Percentiles rank a stretch among this genome's conserved stretches.
phyloP scores from a whole-genome alignment of 2,888 invertebrate species.

The Lutraria lutraria region DNA sequence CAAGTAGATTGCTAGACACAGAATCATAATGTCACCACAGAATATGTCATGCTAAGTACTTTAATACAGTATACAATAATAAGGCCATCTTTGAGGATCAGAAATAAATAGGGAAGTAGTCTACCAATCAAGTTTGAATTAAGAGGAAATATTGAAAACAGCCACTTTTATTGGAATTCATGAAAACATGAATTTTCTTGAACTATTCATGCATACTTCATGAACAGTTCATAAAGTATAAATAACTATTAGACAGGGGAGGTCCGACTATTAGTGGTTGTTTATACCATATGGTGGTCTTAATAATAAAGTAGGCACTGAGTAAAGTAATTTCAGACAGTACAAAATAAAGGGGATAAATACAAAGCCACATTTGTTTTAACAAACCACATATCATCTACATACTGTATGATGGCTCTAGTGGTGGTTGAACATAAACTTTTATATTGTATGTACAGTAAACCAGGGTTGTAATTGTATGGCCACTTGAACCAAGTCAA shows the following conservation, averaged over 20 bases:
- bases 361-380: not conserved
- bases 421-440: constrained; percentile 2
- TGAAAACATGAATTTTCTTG: too few species aligned
- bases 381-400: not conserved
- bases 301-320: not conserved
- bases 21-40: not conserved
- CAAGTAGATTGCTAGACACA: not conserved
- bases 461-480: not conserved
- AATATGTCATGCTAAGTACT: too few species aligned
- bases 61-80: not conserved
- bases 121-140: too few species aligned
- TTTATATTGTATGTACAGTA: constrained; percentile 8
- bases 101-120: too few species aligned
- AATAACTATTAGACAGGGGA: too few species aligned
- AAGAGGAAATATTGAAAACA: too few species aligned
- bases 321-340: not conserved
- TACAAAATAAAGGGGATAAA: not conserved
- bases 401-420: not conserved
- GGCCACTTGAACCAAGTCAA: not conserved
- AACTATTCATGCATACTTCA: too few species aligned
- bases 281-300: not conserved
- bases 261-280: too few species aligned
- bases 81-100: too few species aligned
- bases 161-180: too few species aligned
- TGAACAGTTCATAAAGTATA: not conserved